Base-by-base conservation (phyloP, 2,888 invertebrate species). In the Chymomyza caudatula region DNA sequence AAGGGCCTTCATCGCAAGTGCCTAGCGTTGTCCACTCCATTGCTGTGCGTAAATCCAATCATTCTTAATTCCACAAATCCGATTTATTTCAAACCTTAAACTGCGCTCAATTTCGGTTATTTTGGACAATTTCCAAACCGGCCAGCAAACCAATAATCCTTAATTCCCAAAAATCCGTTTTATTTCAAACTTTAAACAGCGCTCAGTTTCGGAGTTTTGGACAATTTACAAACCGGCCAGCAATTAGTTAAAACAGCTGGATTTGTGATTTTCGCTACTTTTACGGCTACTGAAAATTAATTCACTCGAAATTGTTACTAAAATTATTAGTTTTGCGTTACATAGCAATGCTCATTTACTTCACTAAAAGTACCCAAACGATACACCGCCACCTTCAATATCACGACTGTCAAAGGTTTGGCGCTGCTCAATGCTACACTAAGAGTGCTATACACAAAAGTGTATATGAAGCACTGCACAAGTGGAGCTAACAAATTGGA, bases 311-410 rank as follows among this genome's bases (percentile, higher is more conserved):
- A 85, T 87, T 86, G 88, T 80, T 76, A 77, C 86, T 85, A 80
- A 87, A 88, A 88, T 87, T 84, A 78, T 86, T 87, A 88, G 88
- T 88, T 88, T 88, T 88, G 88, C 65, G 87, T 82, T 73, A 74
- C 75, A 88, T 90, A 90, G 90, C 89, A 88, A 90, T 90, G 90
- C 88, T 87, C 90, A 90, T 90, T 90, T 88, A 86, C 88, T 89
- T 86, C 88, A 89, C 89, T 88, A 74, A 79, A 84, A 87, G 76
- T 85, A 60, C 89, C 89, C 88, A 89, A 89, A 90, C 89, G 87
- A 89, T 63, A 57, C 62, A 68, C 65, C 51, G 55, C 29, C 63
- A 63, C 59, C 47, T 64, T 42, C 71, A 62, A 69, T 60, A 54
- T 37, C n/a, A 64, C 17, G 44, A 56, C 52, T 54, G 69, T 60